These are phyloP conservation scores for Porites rus DNA, from an alignment of 92 coral and sea anemone species.

Conservation along the genomic window DNA sequence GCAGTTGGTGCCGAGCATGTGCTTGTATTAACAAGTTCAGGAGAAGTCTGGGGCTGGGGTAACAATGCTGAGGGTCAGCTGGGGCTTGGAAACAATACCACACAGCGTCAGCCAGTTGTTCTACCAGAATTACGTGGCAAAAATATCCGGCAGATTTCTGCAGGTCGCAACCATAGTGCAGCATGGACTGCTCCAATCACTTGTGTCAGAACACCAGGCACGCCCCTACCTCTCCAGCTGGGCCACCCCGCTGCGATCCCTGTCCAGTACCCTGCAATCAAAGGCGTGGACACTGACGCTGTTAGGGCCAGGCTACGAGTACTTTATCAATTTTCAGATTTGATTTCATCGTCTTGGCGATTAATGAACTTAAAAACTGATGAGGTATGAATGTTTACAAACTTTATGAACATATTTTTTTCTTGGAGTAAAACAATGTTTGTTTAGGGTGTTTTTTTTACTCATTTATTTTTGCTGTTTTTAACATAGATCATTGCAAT, in stretches of 20 bases:
- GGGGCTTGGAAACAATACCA: slow-evolving; percentile 80
- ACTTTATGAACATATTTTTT: no score
- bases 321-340: slow-evolving; percentile 84
- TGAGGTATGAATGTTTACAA: slow-evolving; percentile 61
- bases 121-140: slow-evolving; percentile 79
- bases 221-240: slow-evolving; percentile 76
- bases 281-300: slow-evolving; percentile 79
- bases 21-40: slow-evolving; percentile 83
- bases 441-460: neutral
- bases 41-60: slow-evolving; percentile 96
- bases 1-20: slow-evolving; percentile 89
- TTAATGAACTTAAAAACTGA: slow-evolving; percentile 64
- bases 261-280: slow-evolving; percentile 81
- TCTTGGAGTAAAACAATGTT: neutral
- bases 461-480: no score
- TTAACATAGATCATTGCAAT: no score
- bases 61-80: slow-evolving; percentile 88
- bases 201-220: slow-evolving; percentile 70
- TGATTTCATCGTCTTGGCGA: slow-evolving; percentile 85
- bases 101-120: slow-evolving; percentile 84
- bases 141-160: slow-evolving; percentile 83
- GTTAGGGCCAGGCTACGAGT: slow-evolving; percentile 78
- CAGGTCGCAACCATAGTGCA: slow-evolving; percentile 89
- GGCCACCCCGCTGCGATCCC: slow-evolving; percentile 85
- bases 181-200: slow-evolving; percentile 92